Conservation (phyloP, 1,140 invertebrate species). For the Protaetia brevitarsis region DNA sequence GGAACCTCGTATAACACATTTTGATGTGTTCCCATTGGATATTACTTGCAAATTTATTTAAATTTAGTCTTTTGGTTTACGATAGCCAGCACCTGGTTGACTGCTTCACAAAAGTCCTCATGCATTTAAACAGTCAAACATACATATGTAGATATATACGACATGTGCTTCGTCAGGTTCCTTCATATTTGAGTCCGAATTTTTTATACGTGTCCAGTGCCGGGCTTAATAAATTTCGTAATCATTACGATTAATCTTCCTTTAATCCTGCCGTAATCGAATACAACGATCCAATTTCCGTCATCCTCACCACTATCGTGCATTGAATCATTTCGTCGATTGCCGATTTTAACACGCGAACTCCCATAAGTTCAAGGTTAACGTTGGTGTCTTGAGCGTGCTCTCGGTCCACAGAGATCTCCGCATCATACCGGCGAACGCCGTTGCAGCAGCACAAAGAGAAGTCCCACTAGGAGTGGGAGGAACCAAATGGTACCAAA, state of each 20-base stretch:
- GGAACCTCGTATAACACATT: too few species aligned
- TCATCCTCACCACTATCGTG: not conserved
- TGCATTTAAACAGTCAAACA: not conserved
- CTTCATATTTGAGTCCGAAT: not conserved
- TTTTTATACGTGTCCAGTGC: not conserved
- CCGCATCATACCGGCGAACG: not conserved
- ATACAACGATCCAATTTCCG: too few species aligned
- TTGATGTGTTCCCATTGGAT: too few species aligned
- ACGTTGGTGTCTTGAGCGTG: conserved; percentile 1
- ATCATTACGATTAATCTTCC: not conserved
- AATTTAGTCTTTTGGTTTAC: not conserved
- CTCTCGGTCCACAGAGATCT: conserved; percentile 10
- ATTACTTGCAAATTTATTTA: conserved; percentile 2
- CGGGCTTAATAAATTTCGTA: not conserved
- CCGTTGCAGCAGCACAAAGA: too few species aligned
- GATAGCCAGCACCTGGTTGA: not conserved
- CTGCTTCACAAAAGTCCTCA: not conserved
- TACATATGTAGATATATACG: not conserved
- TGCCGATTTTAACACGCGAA: conserved; percentile 6
- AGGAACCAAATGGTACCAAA: conserved; percentile 16
- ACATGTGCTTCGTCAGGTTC: not conserved
- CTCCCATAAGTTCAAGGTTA: conserved; percentile 10
- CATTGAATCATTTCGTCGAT: not conserved
- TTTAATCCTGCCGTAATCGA: too few species aligned
- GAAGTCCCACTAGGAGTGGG: conserved; percentile 2